Percentiles rank a stretch among this genome's conserved stretches.
Evolutionary conservation across 2,888 invertebrate species (phyloP).

Genomic region (Acanthococcus lagerstroemiae): DNA sequence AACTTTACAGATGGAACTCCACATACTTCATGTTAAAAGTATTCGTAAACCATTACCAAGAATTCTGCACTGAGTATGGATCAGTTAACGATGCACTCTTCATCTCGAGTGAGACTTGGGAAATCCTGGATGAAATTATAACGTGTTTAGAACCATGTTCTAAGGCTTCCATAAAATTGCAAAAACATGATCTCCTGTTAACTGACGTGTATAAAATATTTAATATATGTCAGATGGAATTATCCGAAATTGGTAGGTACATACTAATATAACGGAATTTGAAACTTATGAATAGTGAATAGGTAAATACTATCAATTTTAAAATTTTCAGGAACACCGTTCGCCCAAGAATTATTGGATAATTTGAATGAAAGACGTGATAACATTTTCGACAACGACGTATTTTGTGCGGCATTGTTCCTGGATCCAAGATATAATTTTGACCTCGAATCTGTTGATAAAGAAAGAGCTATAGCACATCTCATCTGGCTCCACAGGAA

Average conservation of each 20-base stretch:
- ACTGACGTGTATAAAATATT: background rate
- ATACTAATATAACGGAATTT: background rate
- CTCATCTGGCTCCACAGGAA: background rate
- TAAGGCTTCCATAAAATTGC: background rate
- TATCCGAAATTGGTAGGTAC: background rate
- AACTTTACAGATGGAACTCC: background rate
- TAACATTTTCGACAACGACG: background rate
- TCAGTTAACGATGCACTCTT: background rate
- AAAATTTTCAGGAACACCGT: background rate
- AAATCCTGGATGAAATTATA: background rate
- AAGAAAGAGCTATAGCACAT: background rate
- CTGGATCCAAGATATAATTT: background rate
- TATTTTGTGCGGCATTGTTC: background rate
- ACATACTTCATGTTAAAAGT: background rate
- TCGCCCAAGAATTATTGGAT: background rate
- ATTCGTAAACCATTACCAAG: background rate
- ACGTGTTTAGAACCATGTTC: background rate
- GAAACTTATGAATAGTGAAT: background rate
- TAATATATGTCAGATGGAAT: constrained; percentile 1
- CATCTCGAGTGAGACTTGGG: background rate
- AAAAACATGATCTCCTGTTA: background rate
- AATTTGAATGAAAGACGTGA: background rate
- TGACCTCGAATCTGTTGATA: background rate
- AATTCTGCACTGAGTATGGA: background rate
- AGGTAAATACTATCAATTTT: background rate